Evolutionary conservation across 2,113 vertebrate genomes (phyloP).

Genomic region (Cairina moschata): DNA sequence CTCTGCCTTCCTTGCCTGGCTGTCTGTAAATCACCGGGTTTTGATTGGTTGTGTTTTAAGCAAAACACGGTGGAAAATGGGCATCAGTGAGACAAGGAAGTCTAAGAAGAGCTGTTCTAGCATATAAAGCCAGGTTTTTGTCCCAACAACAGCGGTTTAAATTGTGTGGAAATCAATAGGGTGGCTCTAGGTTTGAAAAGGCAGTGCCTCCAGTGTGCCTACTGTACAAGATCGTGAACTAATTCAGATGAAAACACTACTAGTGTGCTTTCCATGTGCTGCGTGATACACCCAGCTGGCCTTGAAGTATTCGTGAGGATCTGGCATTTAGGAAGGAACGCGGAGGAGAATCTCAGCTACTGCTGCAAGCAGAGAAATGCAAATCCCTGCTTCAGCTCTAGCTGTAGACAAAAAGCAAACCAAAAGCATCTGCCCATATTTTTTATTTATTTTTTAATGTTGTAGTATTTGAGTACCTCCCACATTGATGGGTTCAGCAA

Average conservation of each 20-base stretch:
- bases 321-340: not conserved
- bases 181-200: not conserved
- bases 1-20: not conserved
- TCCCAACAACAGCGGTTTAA: not conserved
- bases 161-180: not conserved
- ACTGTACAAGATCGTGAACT: not conserved
- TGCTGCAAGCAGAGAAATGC: slow-evolving; percentile 16
- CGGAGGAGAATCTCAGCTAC: not conserved
- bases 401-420: not conserved
- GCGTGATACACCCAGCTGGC: not conserved
- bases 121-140: not conserved
- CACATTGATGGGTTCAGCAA: not conserved
- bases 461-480: not conserved
- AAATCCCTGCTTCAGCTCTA: slow-evolving; percentile 2
- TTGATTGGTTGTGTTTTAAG: not conserved
- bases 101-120: not conserved
- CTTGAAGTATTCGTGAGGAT: not conserved
- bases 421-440: not conserved
- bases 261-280: not conserved
- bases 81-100: not conserved
- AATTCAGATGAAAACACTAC: not conserved
- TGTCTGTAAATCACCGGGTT: not conserved
- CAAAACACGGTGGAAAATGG: not conserved
- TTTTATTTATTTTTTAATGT: not conserved
- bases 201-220: not conserved